phyloP scores from a whole-genome alignment of 1,140 invertebrate species.

The Drosophila hydei region DNA sequence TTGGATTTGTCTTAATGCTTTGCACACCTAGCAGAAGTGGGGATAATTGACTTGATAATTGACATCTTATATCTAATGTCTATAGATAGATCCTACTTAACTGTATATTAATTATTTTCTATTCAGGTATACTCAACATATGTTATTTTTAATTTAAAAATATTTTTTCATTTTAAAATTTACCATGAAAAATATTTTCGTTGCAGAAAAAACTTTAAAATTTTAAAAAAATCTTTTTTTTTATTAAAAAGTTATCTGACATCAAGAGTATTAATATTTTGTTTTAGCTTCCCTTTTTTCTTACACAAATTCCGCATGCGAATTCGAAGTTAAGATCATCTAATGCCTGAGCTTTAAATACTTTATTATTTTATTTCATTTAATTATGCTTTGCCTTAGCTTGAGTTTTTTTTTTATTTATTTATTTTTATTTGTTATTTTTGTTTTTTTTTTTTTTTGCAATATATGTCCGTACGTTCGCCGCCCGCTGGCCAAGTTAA shows the following conservation, averaged over 20 bases:
- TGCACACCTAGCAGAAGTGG: no score
- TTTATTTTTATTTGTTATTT: neutral
- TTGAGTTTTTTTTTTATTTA: constrained; percentile 3
- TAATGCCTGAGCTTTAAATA: constrained; percentile 12
- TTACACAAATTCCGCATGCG: neutral
- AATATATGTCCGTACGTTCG: neutral
- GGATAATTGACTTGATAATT: no score
- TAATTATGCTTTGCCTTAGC: constrained; percentile 21
- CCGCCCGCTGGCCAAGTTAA: constrained; percentile 5
- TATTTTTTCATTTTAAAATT: no score
- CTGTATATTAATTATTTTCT: no score
- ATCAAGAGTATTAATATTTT: neutral
- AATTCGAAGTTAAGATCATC: constrained; percentile 4
- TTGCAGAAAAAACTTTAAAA: no score
- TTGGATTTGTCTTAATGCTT: neutral
- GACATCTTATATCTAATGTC: no score
- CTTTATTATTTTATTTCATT: constrained; percentile 37
- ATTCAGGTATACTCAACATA: no score
- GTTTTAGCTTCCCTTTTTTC: constrained; percentile 1
- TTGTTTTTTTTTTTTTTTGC: neutral
- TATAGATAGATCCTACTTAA: no score
- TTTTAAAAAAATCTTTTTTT: no score
- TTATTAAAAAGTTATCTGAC: no score
- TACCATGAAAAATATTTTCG: no score
- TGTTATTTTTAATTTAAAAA: no score